Evolutionary conservation across 2,797 vertebrate species (phyloP).

Genomic region (Scolopax rusticola): DNA sequence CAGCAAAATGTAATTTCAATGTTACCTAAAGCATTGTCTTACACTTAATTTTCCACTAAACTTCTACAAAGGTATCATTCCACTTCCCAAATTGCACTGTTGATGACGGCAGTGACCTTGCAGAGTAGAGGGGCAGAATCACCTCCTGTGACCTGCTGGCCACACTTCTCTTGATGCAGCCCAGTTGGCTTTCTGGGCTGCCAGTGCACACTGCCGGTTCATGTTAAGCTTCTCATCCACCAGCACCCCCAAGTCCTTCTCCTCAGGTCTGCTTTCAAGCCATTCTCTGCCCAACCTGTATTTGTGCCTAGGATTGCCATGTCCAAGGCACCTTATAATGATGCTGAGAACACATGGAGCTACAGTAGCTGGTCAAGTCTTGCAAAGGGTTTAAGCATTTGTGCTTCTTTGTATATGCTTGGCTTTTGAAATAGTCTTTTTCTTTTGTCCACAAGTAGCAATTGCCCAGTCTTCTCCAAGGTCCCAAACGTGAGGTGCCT

Average conservation of each 20-base stretch:
- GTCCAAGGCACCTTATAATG: not conserved
- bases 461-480: not conserved
- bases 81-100: not conserved
- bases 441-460: not conserved
- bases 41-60: not conserved
- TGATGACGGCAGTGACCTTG: not conserved
- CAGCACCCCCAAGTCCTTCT: too few relatives aligned
- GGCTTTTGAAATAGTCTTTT: not conserved
- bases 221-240: too few relatives aligned
- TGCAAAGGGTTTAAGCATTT: not conserved
- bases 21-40: not conserved
- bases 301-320: too few relatives aligned
- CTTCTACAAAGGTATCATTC: not conserved
- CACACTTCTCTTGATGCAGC: too few relatives aligned
- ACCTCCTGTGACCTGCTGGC: too few relatives aligned
- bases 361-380: not conserved
- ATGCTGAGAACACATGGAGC: not conserved
- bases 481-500: not conserved
- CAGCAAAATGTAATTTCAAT: not conserved
- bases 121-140: too few relatives aligned
- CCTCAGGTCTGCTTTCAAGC: too few relatives aligned
- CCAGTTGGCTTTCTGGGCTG: too few relatives aligned
- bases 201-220: too few relatives aligned
- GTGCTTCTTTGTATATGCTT: not conserved
- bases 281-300: not conserved